Base-by-base conservation (phyloP, 1,140 invertebrate genomes). In the Geopemphigus sp. region DNA sequence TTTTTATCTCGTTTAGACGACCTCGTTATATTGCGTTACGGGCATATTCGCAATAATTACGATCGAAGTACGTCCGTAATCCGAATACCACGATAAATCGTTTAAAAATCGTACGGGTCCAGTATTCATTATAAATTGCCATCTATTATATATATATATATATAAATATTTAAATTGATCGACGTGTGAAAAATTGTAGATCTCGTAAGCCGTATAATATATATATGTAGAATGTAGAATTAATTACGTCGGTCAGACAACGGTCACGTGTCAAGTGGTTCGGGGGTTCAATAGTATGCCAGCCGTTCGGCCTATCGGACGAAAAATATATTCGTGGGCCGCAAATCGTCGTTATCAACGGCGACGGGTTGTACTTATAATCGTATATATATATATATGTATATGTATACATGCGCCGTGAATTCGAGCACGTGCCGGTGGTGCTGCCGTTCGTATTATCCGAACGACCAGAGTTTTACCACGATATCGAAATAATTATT, bases 341-440 rank as follows among this genome's bases (percentile, higher is more conserved):
- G 45, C 73, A 76, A 76, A 50, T 61, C 32, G 15, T 24, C 1
- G 24, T 29, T 61, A 76, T 76, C 32, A 15, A 22, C 22, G 26
- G 45, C 53, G 66, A 70, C 24, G 66, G 14, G 17, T 0, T 12
- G 66, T 24, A 70, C 66, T 70, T 53, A 64, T 26, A 26, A 8
- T n/a, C n/a, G n/a, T n/a, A n/a, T n/a, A n/a, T n/a, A n/a, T n/a
- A n/a, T n/a, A n/a, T n/a, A n/a, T n/a, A n/a, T n/a, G n/a, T n/a
- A n/a, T 39, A 39, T 8, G 8, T 14, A n/a, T 15, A 47, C 73
- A 76, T 32, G 73, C 57, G 56, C 61, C 73, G 57, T 47, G 24
- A 61, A 76, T 61, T 76, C n/a, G 24, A 76, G 32, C 73, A 76
- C 73, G 73, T 61, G 73, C 22, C 73, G 26, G 47, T 61, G 19